Percentiles rank a stretch among this genome's conserved stretches.
Evolutionary conservation across 2,888 invertebrate genomes (phyloP).

Genomic region (Cerceris ruficornis): DNA sequence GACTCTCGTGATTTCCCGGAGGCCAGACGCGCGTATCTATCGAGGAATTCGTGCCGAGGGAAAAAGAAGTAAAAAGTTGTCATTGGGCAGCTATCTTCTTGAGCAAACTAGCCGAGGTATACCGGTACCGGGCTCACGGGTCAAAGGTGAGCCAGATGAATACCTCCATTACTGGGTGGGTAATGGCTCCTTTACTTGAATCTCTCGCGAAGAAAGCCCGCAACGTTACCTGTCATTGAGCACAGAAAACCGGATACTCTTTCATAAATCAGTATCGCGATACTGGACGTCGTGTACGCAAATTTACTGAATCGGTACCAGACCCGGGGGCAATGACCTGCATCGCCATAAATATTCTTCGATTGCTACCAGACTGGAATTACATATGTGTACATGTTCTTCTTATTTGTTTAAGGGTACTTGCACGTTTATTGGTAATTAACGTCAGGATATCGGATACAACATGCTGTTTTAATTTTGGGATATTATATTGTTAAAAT

Average conservation of each 20-base stretch:
- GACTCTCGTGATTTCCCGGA: slow-evolving; percentile 26
- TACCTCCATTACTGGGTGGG: slow-evolving; percentile 71
- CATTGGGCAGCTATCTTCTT: slow-evolving; percentile 69
- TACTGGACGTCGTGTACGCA: slow-evolving; percentile 19
- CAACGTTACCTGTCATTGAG: slow-evolving; percentile 25
- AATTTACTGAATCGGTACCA: slow-evolving; percentile 15
- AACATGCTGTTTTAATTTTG: too few relatives aligned
- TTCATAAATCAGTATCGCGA: slow-evolving; percentile 24
- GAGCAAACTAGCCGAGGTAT: slow-evolving; percentile 69
- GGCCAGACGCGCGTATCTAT: slow-evolving; percentile 12
- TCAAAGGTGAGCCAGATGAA: slow-evolving; percentile 74
- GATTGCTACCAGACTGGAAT: background rate
- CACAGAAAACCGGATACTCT: slow-evolving; percentile 35
- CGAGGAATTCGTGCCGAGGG: slow-evolving; percentile 45
- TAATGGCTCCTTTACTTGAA: slow-evolving; percentile 73
- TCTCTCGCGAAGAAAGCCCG: slow-evolving; percentile 47
- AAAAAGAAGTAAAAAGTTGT: slow-evolving; percentile 54
- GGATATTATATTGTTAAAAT: too few relatives aligned
- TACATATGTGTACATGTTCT: background rate
- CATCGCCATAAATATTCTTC: slow-evolving; percentile 26
- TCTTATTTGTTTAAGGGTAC: background rate
- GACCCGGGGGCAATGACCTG: slow-evolving; percentile 31
- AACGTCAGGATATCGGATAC: too few relatives aligned
- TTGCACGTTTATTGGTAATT: too few relatives aligned
- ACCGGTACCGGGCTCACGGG: slow-evolving; percentile 59